Percentiles rank a stretch among this genome's conserved stretches.
phyloP scores from a whole-genome alignment of 2,113 vertebrate genomes.

The Centropus bengalensis region DNA sequence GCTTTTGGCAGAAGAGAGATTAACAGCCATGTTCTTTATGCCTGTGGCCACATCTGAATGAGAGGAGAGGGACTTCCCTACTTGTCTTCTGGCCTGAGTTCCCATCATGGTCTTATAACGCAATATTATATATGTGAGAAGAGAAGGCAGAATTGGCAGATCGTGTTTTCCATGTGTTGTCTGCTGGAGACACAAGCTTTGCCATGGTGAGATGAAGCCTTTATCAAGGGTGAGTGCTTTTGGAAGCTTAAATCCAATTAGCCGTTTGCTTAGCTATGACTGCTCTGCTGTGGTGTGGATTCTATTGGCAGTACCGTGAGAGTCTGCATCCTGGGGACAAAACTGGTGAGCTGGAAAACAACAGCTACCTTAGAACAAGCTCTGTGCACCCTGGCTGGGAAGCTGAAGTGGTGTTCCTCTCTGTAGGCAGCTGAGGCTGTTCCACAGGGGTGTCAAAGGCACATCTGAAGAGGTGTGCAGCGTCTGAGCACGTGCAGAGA shows the following conservation, averaged over 20 bases:
- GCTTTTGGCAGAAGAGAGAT: neutral
- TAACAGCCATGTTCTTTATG: neutral
- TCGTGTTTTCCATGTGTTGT: neutral
- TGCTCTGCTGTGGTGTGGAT: neutral
- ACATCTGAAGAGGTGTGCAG: neutral
- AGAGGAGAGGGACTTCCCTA: neutral
- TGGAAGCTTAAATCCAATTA: neutral
- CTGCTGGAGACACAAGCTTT: neutral
- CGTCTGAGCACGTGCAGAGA: neutral
- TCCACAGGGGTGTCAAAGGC: neutral
- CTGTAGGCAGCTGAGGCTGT: neutral
- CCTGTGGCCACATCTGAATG: neutral
- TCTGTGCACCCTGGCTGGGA: accelerated
- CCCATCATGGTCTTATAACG: neutral
- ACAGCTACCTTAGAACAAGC: neutral
- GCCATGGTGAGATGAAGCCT: neutral
- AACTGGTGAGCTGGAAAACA: neutral
- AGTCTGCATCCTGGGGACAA: neutral
- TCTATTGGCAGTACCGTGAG: neutral
- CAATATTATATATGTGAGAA: neutral
- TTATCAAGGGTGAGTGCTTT: neutral
- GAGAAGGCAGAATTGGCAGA: neutral
- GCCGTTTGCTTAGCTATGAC: neutral
- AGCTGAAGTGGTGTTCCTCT: neutral
- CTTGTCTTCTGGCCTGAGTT: neutral